phyloP scores from a whole-genome alignment of 2,888 invertebrate species.

The Parochlus steinenii region DNA sequence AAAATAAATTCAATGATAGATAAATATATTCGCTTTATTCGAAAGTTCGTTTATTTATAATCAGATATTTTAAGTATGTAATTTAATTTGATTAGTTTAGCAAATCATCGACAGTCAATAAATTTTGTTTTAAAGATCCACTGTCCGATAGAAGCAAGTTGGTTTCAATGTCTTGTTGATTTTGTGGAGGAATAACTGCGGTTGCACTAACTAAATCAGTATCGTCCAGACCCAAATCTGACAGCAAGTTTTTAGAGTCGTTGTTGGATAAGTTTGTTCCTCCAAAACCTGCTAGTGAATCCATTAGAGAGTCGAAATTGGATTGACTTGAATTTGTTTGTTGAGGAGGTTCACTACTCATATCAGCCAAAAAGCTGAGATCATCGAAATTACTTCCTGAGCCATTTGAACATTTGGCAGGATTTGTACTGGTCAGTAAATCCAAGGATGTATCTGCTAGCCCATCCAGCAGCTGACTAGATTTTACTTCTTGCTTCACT shows the following conservation, averaged over 20 bases:
- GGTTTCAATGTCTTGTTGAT: not conserved
- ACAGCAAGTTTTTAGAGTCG: slow-evolving; percentile 27
- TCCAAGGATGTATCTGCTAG: not conserved
- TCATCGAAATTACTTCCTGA: not conserved
- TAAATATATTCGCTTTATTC: too few species aligned
- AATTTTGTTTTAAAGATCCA: too few species aligned
- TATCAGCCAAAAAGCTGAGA: too few species aligned
- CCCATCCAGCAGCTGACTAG: not conserved
- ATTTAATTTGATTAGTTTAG: too few species aligned
- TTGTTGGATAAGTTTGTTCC: not conserved
- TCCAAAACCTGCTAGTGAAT: not conserved
- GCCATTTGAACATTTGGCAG: not conserved
- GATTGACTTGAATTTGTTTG: not conserved
- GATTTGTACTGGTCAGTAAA: not conserved
- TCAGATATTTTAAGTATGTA: too few species aligned
- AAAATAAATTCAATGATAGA: too few species aligned
- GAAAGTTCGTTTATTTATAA: too few species aligned
- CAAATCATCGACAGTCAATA: slow-evolving; percentile 6
- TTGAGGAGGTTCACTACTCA: not conserved
- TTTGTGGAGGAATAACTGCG: not conserved
- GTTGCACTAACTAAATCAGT: slow-evolving; percentile 22
- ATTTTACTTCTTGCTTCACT: not conserved
- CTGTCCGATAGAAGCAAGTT: too few species aligned
- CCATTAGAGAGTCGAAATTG: not conserved
- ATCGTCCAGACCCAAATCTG: slow-evolving; percentile 40